Percentiles rank a stretch among this genome's conserved stretches.
phyloP scores from a whole-genome alignment of 2,888 invertebrate genomes.

The Spodoptera littoralis region DNA sequence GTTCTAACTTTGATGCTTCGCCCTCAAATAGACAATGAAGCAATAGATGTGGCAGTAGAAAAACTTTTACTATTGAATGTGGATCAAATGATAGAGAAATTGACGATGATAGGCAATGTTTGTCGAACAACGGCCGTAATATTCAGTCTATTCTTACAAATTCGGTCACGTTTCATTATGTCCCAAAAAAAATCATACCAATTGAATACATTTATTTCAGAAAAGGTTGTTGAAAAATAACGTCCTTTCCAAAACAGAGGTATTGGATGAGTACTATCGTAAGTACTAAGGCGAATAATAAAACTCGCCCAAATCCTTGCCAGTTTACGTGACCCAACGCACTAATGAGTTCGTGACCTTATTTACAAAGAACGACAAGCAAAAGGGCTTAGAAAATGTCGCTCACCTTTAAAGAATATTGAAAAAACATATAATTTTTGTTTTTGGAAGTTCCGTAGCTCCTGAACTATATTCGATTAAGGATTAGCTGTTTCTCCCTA shows the following conservation, averaged over 20 bases:
- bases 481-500: slow-evolving; percentile 3
- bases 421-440: slow-evolving; percentile 3
- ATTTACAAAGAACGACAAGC: slow-evolving; percentile 36
- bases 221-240: background rate
- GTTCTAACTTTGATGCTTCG: slow-evolving; percentile 33
- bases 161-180: background rate
- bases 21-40: slow-evolving; percentile 22
- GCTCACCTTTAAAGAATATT: slow-evolving; percentile 40
- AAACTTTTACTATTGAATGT: slow-evolving; percentile 19
- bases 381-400: slow-evolving; percentile 44
- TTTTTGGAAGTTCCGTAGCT: background rate
- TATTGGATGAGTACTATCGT: slow-evolving; percentile 14
- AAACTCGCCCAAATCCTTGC: slow-evolving; percentile 59
- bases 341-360: slow-evolving; percentile 56
- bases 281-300: slow-evolving; percentile 44
- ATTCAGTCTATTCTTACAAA: too few species aligned
- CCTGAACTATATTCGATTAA: slow-evolving; percentile 29
- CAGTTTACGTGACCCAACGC: slow-evolving; percentile 58
- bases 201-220: background rate
- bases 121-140: too few species aligned
- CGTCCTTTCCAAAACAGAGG: background rate
- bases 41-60: slow-evolving; percentile 5
- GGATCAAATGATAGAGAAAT: background rate
- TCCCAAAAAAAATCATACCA: background rate
- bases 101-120: background rate